Evolutionary conservation across 2,113 vertebrate genomes (phyloP).

Genomic region (Aphelocoma coerulescens): DNA sequence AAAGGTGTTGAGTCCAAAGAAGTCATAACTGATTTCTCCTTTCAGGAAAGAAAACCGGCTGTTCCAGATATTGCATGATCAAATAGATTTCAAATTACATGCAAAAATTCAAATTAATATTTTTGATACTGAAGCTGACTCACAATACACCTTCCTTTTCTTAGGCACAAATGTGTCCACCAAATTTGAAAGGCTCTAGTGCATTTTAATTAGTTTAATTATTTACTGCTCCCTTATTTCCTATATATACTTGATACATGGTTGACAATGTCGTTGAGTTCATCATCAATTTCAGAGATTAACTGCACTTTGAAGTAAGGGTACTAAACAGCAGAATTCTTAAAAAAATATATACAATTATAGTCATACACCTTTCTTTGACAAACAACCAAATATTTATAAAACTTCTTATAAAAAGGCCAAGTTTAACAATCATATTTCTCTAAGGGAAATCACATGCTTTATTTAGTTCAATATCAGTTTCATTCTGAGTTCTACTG

Average conservation of each 20-base stretch:
- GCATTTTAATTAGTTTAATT: background rate
- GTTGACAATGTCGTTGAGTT: background rate
- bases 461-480: background rate
- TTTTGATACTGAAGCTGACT: background rate
- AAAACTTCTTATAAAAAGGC: background rate
- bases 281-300: background rate
- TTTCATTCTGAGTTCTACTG: background rate
- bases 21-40: background rate
- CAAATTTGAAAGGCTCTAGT: background rate
- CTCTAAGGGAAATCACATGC: background rate
- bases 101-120: background rate
- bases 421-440: background rate
- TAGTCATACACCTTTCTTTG: background rate
- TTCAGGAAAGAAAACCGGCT: background rate
- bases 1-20: background rate
- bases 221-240: background rate
- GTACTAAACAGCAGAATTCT: background rate
- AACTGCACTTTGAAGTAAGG: background rate
- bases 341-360: background rate
- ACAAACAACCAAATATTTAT: background rate
- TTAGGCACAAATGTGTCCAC: background rate
- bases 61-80: background rate
- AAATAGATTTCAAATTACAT: background rate
- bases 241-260: background rate
- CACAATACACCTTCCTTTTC: background rate